Conservation (phyloP, 2,797 vertebrate genomes). For the Poliocrania exsul region DNA sequence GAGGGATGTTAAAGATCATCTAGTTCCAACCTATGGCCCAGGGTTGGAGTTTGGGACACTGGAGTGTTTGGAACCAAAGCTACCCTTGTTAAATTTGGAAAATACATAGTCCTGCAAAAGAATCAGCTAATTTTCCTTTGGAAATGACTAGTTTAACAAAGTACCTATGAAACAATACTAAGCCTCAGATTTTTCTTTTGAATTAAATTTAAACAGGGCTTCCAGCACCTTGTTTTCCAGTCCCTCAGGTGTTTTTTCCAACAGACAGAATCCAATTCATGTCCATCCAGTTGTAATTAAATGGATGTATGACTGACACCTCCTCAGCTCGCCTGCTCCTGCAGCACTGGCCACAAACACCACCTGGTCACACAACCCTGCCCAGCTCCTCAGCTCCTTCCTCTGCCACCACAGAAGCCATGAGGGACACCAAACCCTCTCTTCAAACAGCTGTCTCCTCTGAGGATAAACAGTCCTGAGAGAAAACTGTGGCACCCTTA, state of each 20-base stretch:
- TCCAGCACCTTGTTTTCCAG: not conserved
- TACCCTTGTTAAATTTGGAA: not conserved
- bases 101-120: not conserved
- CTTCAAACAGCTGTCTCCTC: not conserved
- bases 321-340: not conserved
- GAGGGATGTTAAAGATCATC: not conserved
- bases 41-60: not conserved
- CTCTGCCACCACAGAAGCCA: not conserved
- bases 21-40: not conserved
- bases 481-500: not conserved
- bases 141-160: not conserved
- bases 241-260: not conserved
- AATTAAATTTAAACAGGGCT: not conserved
- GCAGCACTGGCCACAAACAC: not conserved
- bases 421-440: not conserved
- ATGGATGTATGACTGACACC: not conserved
- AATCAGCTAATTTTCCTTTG: not conserved
- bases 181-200: not conserved
- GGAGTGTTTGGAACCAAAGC: not conserved
- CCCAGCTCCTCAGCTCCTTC: not conserved
- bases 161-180: not conserved
- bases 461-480: not conserved
- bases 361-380: rapidly evolving
- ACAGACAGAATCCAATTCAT: not conserved
- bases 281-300: not conserved